Evolutionary conservation across 1,140 invertebrate species (phyloP).

Genomic region (Ceratina japonica): DNA sequence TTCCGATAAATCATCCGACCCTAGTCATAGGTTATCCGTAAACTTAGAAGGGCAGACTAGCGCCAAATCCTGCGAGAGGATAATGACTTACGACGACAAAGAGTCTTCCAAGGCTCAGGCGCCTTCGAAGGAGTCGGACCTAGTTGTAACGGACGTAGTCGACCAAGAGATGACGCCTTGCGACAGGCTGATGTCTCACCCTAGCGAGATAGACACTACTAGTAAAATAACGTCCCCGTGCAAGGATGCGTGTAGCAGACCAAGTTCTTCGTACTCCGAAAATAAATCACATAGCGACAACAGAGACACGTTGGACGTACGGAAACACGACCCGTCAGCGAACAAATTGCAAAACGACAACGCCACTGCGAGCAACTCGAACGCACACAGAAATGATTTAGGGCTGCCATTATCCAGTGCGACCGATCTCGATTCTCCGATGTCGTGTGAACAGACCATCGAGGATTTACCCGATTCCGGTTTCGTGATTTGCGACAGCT

Average conservation of each 20-base stretch:
- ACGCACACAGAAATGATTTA: conserved; percentile 28
- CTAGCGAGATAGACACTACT: conserved; percentile 53
- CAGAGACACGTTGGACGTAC: conserved; percentile 7
- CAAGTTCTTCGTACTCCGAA: conserved; percentile 49
- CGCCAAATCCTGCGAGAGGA: conserved; percentile 66
- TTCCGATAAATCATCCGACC: conserved; percentile 68
- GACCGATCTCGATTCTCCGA: conserved; percentile 75
- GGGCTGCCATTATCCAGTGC: conserved; percentile 61
- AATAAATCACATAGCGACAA: conserved; percentile 45
- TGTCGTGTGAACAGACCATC: conserved; percentile 75
- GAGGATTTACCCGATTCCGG: conserved; percentile 73
- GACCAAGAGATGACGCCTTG: conserved; percentile 75
- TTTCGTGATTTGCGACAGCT: conserved; percentile 74
- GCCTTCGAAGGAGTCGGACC: conserved; percentile 49
- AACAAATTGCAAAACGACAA: conserved; percentile 35
- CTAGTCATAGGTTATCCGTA: conserved; percentile 73
- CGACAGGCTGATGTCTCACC: conserved; percentile 66
- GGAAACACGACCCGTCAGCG: conserved; percentile 35
- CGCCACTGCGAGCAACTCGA: conserved; percentile 6
- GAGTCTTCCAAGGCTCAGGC: conserved; percentile 50
- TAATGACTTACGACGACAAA: conserved; percentile 59
- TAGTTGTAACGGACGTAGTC: conserved; percentile 52
- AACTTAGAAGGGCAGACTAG: conserved; percentile 61
- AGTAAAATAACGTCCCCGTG: background rate
- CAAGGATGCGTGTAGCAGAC: conserved; percentile 46